A percentile compares a stretch with the other conserved stretches of the same genome.
Conservation (phyloP, 2,797 vertebrate species). For the Halcyon chelicuti region DNA sequence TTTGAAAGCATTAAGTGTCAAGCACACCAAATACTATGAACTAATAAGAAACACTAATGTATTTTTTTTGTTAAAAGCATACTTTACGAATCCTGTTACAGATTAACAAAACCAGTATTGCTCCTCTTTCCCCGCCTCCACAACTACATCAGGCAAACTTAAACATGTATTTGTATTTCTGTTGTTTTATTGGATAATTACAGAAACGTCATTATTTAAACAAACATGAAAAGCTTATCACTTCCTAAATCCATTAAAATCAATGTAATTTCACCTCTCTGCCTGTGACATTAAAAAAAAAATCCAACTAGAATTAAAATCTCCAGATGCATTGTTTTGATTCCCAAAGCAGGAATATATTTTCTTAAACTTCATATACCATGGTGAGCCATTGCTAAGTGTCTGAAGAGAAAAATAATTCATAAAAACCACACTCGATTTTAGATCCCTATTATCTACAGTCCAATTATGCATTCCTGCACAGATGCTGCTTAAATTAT, state of each 20-base stretch:
- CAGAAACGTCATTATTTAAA: slow-evolving; percentile 6
- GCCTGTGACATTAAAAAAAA: not conserved
- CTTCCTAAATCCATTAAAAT: not conserved
- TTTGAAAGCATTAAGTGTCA: not conserved
- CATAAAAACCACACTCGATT: slow-evolving; percentile 30
- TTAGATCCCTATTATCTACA: slow-evolving; percentile 50
- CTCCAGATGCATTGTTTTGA: not conserved
- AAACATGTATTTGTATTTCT: slow-evolving; percentile 32
- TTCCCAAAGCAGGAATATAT: not conserved
- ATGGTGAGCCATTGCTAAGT: not conserved
- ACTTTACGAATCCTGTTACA: not conserved
- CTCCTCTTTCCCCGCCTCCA: not conserved
- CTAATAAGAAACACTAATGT: not conserved
- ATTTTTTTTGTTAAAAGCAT: not conserved
- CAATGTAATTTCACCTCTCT: not conserved
- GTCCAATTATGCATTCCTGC: slow-evolving; percentile 65
- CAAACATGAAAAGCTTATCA: not conserved
- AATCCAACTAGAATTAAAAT: not conserved
- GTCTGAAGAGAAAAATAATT: slow-evolving; percentile 44
- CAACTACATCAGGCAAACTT: not conserved
- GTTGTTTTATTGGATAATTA: not conserved
- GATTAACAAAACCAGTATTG: not conserved
- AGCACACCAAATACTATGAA: not conserved
- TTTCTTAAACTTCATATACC: not conserved
- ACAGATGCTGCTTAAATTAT: slow-evolving; percentile 61